Conservation (phyloP, 2,113 vertebrate species). For the Limanda limanda region DNA sequence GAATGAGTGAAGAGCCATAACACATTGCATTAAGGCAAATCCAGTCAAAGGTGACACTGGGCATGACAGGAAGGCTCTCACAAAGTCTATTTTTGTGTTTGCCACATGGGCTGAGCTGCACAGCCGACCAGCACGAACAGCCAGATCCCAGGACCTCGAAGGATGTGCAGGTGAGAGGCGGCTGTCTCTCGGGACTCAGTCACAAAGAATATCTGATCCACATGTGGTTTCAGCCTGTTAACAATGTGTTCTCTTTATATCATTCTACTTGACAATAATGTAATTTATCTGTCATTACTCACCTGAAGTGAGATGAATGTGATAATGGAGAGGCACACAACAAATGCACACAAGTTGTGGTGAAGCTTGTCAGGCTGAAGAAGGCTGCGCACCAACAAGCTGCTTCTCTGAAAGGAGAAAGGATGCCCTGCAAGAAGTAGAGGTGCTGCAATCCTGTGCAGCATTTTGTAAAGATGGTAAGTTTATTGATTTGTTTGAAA, state of each 20-base stretch:
- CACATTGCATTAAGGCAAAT: slow-evolving; percentile 80
- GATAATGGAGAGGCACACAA: slow-evolving; percentile 72
- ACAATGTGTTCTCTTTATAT: neutral
- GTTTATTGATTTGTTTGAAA: too few relatives aligned
- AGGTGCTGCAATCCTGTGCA: too few relatives aligned
- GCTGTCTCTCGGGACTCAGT: too few relatives aligned
- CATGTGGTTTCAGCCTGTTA: neutral
- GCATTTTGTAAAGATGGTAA: too few relatives aligned
- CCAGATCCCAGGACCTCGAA: slow-evolving; percentile 77
- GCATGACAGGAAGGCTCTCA: slow-evolving; percentile 81
- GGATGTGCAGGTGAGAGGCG: too few relatives aligned
- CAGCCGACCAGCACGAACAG: slow-evolving; percentile 76
- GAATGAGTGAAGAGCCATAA: slow-evolving; percentile 83
- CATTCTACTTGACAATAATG: neutral
- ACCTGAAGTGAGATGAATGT: slow-evolving; percentile 84
- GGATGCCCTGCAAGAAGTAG: too few relatives aligned
- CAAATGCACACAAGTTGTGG: too few relatives aligned
- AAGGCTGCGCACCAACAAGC: too few relatives aligned
- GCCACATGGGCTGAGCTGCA: slow-evolving; percentile 62
- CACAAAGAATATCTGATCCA: slow-evolving; percentile 82
- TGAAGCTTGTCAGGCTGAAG: too few relatives aligned
- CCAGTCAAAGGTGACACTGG: slow-evolving; percentile 59
- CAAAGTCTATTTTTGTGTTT: slow-evolving; percentile 71
- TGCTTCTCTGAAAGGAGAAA: too few relatives aligned
- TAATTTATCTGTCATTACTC: slow-evolving; percentile 11